Evolutionary conservation across 2,888 invertebrate species (phyloP), one percentile per base, ranked within the genome.

Genomic region (Rhingia rostrata): DNA sequence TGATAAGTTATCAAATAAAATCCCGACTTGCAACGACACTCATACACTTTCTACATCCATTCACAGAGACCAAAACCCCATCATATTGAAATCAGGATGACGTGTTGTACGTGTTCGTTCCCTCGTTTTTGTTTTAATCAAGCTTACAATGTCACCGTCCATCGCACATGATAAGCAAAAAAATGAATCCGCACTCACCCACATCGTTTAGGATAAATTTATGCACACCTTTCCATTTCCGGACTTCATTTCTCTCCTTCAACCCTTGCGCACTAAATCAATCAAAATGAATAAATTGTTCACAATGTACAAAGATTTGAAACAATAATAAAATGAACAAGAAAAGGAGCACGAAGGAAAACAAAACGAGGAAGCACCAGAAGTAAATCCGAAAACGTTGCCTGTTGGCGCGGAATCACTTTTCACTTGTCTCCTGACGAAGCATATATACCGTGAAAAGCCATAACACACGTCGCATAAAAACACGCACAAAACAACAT

Each of bases 271-370:
- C 75, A 67, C 56, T 63, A 56, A 83, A 83, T 83, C 82, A 73
- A 83, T 83, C 73, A 73, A 83, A 83, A 63, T 83, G 78, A 83
- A 83, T 83, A 82, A 82, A 82, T 83, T 72, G 61, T 73, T 83
- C 60, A 72, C 78, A 83, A 82, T 78, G 73, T 78, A 78, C 66
- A 67, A 72, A 83, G 78, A 83, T 83, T 78, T 73, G 67, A 72
- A 83, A 78, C 67, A 73, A 78, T 83, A 72, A 67, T 67, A 83
- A 75, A 75, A 66, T 2, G 22, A 30, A 58, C 37, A 60, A 70
- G 33, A 43, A 49, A 41, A 43, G 63, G 7, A 47, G 30, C 14
- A 37, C 2, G 7, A 5, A 14, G 6, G 4, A 37, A 35, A 53
- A 5, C 12, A 10, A 43, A 12, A 61, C 22, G 22, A 22, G 22